Conservation (phyloP, 92 coral and sea anemone species). For the Isaurus tuberculatus region DNA sequence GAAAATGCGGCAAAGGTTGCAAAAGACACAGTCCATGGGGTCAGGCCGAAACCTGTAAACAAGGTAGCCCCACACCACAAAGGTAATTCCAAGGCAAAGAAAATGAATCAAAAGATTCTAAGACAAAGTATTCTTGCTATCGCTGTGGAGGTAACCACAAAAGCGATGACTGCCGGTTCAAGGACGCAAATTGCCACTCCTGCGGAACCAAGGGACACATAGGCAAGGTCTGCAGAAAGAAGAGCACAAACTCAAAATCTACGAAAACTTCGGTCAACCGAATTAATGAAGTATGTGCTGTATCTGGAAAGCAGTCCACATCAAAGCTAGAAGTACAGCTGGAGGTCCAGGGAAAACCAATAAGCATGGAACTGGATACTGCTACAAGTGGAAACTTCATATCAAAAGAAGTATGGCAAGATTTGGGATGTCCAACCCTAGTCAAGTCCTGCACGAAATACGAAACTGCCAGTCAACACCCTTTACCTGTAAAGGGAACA, state of each 20-base stretch:
- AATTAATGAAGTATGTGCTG: background rate
- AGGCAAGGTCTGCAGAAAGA: background rate
- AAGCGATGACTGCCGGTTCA: background rate
- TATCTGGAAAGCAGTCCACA: background rate
- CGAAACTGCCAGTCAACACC: background rate
- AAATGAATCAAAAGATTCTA: background rate
- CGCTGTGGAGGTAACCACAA: background rate
- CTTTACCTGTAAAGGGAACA: background rate
- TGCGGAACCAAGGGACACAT: constrained; percentile 24
- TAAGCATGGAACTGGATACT: background rate
- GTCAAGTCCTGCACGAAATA: background rate
- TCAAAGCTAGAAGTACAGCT: background rate
- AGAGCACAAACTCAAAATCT: background rate
- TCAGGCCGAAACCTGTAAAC: constrained; percentile 15
- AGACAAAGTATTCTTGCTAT: background rate
- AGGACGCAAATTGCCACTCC: background rate
- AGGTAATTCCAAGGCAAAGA: constrained; percentile 6
- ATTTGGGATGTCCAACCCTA: background rate
- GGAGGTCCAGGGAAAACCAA: background rate
- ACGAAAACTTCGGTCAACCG: background rate
- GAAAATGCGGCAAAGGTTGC: constrained; percentile 51
- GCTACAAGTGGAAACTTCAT: background rate
- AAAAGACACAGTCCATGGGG: constrained; percentile 43
- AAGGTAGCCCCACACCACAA: constrained; percentile 16
- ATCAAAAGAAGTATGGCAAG: background rate